A percentile compares a stretch with the other conserved stretches of the same genome.
Evolutionary conservation across 2,797 vertebrate species (phyloP).

Genomic region (Sebastes melanostomus): DNA sequence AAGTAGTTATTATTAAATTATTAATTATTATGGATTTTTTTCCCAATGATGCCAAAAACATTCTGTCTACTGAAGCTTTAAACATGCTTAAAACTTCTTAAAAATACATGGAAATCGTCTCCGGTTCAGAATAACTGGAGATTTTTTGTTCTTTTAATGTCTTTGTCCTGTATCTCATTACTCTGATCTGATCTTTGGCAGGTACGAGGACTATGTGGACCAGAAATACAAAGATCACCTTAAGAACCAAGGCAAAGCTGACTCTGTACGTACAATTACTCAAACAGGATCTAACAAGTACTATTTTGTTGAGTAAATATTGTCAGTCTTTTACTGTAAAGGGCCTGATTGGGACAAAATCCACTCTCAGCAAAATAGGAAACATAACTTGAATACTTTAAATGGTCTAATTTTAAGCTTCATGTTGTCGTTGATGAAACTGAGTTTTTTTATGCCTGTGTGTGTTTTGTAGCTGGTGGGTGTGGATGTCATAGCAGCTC

Average conservation of each 20-base stretch:
- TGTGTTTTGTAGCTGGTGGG: conserved; percentile 86
- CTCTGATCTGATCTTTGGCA: conserved; percentile 56
- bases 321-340: not conserved
- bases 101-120: not conserved
- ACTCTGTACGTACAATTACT: conserved; percentile 86
- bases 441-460: not conserved
- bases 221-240: conserved; percentile 94
- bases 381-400: not conserved
- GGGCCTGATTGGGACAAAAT: not conserved
- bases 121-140: not conserved
- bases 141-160: too few relatives aligned
- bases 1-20: too few relatives aligned
- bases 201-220: conserved; percentile 95
- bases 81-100: not conserved
- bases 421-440: not conserved
- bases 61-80: not conserved
- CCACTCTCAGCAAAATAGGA: not conserved
- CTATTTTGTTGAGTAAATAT: not conserved
- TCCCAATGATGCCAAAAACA: too few relatives aligned
- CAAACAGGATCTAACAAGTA: not conserved
- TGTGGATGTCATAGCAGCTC: conserved; percentile 93
- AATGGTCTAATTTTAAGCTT: not conserved
- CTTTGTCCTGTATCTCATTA: not conserved
- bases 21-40: too few relatives aligned
- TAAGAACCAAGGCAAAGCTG: conserved; percentile 94